Evolutionary conservation across 2,113 vertebrate species (phyloP).

Genomic region (Fulmarus glacialis): DNA sequence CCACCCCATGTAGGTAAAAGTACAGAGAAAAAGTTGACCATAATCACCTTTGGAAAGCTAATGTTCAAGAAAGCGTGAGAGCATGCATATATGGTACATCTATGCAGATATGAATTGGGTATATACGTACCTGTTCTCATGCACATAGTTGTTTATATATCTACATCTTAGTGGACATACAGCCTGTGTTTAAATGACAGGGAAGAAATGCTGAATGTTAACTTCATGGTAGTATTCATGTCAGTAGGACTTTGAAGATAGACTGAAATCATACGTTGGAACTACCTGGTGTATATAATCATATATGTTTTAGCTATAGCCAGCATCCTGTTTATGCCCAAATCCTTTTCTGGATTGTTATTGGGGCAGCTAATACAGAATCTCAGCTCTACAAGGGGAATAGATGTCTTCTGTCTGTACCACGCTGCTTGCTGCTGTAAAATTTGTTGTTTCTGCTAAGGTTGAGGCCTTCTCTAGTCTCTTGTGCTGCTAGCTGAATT

Average conservation of each 20-base stretch:
- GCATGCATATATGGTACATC: background rate
- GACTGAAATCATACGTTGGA: background rate
- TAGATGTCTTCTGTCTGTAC: background rate
- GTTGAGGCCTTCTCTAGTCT: background rate
- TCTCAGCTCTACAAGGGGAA: background rate
- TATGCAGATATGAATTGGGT: background rate
- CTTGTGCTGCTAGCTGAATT: background rate
- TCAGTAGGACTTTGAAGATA: background rate
- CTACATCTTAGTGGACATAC: background rate
- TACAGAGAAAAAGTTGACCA: background rate
- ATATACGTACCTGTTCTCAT: background rate
- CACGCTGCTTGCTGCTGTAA: background rate
- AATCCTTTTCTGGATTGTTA: background rate
- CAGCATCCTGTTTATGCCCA: background rate
- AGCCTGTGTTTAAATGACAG: background rate
- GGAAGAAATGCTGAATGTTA: background rate
- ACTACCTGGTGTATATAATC: background rate
- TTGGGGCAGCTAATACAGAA: background rate
- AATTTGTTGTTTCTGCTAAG: background rate
- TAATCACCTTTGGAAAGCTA: background rate
- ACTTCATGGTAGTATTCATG: background rate
- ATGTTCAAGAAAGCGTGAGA: background rate
- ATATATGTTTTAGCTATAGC: background rate
- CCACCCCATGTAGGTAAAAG: background rate
- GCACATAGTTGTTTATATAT: background rate